Conservation (phyloP, 2,797 vertebrate species). For the Danio aesculapii region DNA sequence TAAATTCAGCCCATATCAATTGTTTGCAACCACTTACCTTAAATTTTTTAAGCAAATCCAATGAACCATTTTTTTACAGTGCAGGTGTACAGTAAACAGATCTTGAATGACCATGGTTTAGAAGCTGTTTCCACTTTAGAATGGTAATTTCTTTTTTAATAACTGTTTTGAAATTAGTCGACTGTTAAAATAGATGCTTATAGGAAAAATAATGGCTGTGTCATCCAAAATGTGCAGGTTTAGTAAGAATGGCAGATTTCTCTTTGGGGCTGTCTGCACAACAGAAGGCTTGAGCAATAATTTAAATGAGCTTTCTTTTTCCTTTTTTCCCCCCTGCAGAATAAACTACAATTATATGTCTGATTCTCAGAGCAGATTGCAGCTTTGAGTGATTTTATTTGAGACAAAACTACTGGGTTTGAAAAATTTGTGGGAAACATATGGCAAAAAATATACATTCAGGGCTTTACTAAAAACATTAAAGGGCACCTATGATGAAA, state of each 20-base stretch:
- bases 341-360: background rate
- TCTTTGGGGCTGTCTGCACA: background rate
- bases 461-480: background rate
- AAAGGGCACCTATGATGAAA: no score
- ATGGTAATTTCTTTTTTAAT: no score
- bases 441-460: background rate
- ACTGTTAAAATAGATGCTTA: background rate
- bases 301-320: conserved; percentile 16
- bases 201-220: background rate
- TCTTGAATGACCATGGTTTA: no score
- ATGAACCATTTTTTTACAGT: no score
- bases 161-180: background rate
- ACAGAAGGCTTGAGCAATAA: conserved; percentile 9
- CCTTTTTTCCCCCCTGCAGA: background rate
- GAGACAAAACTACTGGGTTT: background rate
- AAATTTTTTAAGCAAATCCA: no score
- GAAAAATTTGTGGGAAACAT: background rate
- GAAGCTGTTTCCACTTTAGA: no score
- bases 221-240: background rate
- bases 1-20: no score
- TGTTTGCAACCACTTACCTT: no score
- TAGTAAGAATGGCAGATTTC: background rate
- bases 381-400: conserved; percentile 23
- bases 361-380: conserved; percentile 13
- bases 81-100: no score